A percentile compares a stretch with the other conserved stretches of the same genome.
phyloP scores from a whole-genome alignment of 2,888 invertebrate genomes.

The Drosophila borborema region DNA sequence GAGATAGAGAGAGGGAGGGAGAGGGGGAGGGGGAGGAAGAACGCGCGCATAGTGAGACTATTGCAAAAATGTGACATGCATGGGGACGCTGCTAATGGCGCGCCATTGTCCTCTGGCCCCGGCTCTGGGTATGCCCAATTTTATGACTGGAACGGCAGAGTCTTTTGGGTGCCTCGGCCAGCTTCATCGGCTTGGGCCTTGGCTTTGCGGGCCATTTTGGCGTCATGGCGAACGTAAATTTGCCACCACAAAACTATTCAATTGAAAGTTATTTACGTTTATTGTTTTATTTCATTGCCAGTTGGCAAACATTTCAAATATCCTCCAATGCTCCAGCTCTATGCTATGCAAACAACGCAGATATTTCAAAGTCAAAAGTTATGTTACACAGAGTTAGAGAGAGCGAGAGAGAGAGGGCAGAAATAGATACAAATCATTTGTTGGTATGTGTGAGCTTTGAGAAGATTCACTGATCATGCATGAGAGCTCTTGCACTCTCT shows the following conservation, averaged over 20 bases:
- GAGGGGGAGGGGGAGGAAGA: neutral
- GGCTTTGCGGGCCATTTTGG: conserved; percentile 43
- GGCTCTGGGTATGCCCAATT: conserved; percentile 26
- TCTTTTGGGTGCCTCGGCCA: conserved; percentile 25
- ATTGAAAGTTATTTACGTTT: conserved; percentile 82
- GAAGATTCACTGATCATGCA: conserved; percentile 24
- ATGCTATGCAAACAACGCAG: conserved; percentile 7
- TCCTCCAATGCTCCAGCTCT: neutral
- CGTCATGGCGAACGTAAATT: conserved; percentile 70
- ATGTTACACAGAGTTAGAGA: conserved; percentile 4
- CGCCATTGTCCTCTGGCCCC: conserved; percentile 61
- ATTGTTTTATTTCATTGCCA: conserved; percentile 72
- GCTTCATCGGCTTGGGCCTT: conserved; percentile 8
- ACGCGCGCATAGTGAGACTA: conserved; percentile 36
- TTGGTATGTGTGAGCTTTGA: conserved; percentile 6
- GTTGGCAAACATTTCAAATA: conserved; percentile 57
- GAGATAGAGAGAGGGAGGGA: conserved; percentile 7
- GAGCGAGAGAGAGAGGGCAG: neutral
- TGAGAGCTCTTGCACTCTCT: neutral
- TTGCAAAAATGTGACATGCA: conserved; percentile 63
- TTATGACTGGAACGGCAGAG: conserved; percentile 35
- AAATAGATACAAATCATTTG: neutral
- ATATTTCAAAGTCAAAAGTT: conserved; percentile 44
- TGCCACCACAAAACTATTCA: conserved; percentile 80
- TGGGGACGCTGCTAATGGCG: conserved; percentile 70